A percentile compares a stretch with the other conserved stretches of the same genome.
phyloP scores from a whole-genome alignment of 2,888 invertebrate species.

The Lingula anatina region DNA sequence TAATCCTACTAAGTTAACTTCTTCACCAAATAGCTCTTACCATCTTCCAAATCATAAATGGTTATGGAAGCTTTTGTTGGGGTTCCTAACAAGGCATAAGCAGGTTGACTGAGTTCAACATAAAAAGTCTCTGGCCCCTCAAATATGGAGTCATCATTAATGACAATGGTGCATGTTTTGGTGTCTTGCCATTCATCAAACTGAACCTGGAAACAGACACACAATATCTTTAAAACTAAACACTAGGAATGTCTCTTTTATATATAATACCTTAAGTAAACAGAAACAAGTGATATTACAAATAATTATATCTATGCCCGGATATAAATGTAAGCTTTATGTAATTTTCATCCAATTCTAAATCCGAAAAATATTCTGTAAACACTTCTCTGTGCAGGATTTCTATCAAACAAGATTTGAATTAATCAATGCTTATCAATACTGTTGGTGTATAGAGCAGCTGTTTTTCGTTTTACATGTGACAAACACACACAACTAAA shows the following conservation, averaged over 20 bases:
- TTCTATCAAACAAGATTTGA: too few relatives aligned
- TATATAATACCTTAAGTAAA: background rate
- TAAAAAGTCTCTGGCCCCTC: slow-evolving; percentile 44
- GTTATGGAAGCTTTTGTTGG: slow-evolving; percentile 23
- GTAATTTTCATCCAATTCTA: too few relatives aligned
- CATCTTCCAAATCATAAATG: slow-evolving; percentile 43
- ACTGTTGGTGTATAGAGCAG: too few relatives aligned
- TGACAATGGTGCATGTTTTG: slow-evolving; percentile 38
- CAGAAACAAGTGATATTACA: too few relatives aligned
- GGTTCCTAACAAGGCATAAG: slow-evolving; percentile 32
- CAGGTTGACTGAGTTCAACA: slow-evolving; percentile 33
- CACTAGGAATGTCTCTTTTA: background rate
- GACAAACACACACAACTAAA: too few relatives aligned
- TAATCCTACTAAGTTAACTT: too few relatives aligned
- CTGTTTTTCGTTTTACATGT: too few relatives aligned
- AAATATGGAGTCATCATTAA: slow-evolving; percentile 42
- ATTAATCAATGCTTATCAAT: too few relatives aligned
- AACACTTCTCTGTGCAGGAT: too few relatives aligned
- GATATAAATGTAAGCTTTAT: too few relatives aligned
- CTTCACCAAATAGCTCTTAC: too few relatives aligned
- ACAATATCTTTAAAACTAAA: background rate
- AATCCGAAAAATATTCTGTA: too few relatives aligned
- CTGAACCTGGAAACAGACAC: slow-evolving; percentile 27
- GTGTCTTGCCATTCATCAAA: slow-evolving; percentile 45
- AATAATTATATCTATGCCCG: background rate